phyloP scores from a whole-genome alignment of 2,113 vertebrate species.

The Poeciliopsis retropinna region DNA sequence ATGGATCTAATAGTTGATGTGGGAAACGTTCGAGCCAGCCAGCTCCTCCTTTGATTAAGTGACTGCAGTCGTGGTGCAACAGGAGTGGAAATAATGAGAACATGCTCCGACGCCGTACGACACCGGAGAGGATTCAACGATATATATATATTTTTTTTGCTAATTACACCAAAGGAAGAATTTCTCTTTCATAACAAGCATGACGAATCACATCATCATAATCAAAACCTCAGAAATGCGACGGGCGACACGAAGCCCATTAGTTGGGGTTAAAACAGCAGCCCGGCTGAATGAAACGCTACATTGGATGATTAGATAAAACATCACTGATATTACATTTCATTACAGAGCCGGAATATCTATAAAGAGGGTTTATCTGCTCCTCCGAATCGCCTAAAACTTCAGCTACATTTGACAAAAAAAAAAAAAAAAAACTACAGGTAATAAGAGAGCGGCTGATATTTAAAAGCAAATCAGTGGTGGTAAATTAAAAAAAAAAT shows the following conservation, averaged over 20 bases:
- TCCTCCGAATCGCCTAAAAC: slow-evolving; percentile 26
- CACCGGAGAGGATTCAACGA: slow-evolving; percentile 26
- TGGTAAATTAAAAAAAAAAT: slow-evolving; percentile 44
- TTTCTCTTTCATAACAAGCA: slow-evolving; percentile 46
- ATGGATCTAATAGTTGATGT: slow-evolving; percentile 20
- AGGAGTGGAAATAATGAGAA: slow-evolving; percentile 30
- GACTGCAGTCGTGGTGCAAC: slow-evolving; percentile 12
- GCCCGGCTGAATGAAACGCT: slow-evolving; percentile 55
- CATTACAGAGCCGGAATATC: slow-evolving; percentile 24
- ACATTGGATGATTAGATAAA: slow-evolving; percentile 48
- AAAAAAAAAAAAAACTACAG: slow-evolving; percentile 20
- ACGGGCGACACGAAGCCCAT: slow-evolving; percentile 61
- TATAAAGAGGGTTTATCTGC: slow-evolving; percentile 18
- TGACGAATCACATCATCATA: slow-evolving; percentile 53
- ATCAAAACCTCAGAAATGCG: slow-evolving; percentile 64
- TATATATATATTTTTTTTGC: slow-evolving; percentile 3
- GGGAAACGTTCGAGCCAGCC: slow-evolving; percentile 24
- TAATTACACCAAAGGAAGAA: slow-evolving; percentile 48
- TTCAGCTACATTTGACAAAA: slow-evolving; percentile 28
- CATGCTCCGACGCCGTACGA: slow-evolving; percentile 25
- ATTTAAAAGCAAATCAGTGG: slow-evolving; percentile 47
- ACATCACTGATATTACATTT: slow-evolving; percentile 56
- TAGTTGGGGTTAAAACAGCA: slow-evolving; percentile 61
- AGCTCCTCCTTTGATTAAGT: slow-evolving; percentile 16
- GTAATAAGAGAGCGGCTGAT: slow-evolving; percentile 40